Base-by-base conservation (phyloP, 2,797 vertebrate genomes). In the Avahi laniger region DNA sequence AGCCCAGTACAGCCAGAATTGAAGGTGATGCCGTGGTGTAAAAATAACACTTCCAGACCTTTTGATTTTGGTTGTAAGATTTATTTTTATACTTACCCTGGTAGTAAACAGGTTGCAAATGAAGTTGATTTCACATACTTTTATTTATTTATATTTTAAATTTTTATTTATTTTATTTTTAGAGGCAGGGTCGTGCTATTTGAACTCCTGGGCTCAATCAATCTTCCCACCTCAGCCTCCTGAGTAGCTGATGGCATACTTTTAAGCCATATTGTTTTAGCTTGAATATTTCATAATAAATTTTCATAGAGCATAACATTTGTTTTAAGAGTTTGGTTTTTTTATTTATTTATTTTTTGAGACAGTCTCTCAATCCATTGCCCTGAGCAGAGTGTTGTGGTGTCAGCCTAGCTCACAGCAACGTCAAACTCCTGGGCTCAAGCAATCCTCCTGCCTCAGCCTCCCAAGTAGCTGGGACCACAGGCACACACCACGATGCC, bases 241-340 rank as follows among this genome's bases (percentile, higher is more conserved):
- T 17, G 15, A 65, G 17, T n/a, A 65, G 33, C 63, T 65, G 63
- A n/a, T 18, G 33, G 63, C 95, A 73, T 87, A 95, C 97, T 97
- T 91, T 97, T 97, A 98, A 98, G 96, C 92, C 91, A 70, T 54
- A 94, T 87, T 97, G 78, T 82, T 98, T 96, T 96, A 97, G 92
- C 95, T 94, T 97, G 93, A 95, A 89, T 95, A 93, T 95, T 96
- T 94, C 43, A 82, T 96, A 94, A 96, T 95, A 97, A 97, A 97
- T 79, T 97, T 98, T 97, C 96, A 94, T 63, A 97, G 87, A 97
- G 85, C 96, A 94, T 96, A 97, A 96, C 89, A 94, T 78, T 78
- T 54, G 20, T 54, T 57, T 26, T 54, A 54, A 57, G 24, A 57
- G 54, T 57, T 26, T 57, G 8, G 12, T 30, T 61, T 61, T 2